Evolutionary conservation across 92 coral and sea anemone species (phyloP), one percentile per base, ranked within the genome.

Genomic region (Heliopora coerulea): DNA sequence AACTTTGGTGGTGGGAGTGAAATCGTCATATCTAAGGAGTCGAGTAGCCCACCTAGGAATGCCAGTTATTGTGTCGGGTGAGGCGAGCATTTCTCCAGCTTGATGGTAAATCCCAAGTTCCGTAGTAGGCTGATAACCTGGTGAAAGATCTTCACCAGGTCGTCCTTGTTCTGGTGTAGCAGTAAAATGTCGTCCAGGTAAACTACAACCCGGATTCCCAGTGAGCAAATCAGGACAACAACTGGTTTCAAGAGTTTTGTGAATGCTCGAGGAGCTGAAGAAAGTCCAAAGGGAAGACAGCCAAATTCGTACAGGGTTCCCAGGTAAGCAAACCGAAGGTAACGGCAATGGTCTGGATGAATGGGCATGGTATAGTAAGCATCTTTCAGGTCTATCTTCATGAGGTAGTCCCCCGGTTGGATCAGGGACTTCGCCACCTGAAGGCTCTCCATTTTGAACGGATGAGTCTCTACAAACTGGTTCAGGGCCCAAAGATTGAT

Each of bases 101-200:
- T 81, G 23, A 81, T 74, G 15, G 49, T 30, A 57, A 62, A 69
- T 9, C 67, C 80, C 78, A 82, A 56, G 19, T 25, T 56, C 42
- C 12, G 42, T 14, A 64, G 62, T 12, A 77, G 82, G n/a, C n/a
- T n/a, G n/a, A n/a, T n/a, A n/a, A n/a, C n/a, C n/a, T n/a, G n/a
- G n/a, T n/a, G n/a, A n/a, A n/a, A n/a, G n/a, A n/a, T n/a, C n/a
- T n/a, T n/a, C n/a, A n/a, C n/a, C n/a, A n/a, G n/a, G n/a, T n/a
- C 39, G 37, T 65, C 61, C 13, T 13, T 4, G 49, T 32, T 62
- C 31, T 78, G 77, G 30, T 63, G 59, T 1, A 78, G 54, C 42
- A 79, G 62, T 37, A 62, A 59, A 20, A 67, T 62, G 40, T 65
- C 78, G 78, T n/a, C n/a, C n/a, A n/a, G n/a, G n/a, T n/a, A n/a